Conservation (phyloP, 1,140 invertebrate genomes). For the Solenopsis invicta region DNA sequence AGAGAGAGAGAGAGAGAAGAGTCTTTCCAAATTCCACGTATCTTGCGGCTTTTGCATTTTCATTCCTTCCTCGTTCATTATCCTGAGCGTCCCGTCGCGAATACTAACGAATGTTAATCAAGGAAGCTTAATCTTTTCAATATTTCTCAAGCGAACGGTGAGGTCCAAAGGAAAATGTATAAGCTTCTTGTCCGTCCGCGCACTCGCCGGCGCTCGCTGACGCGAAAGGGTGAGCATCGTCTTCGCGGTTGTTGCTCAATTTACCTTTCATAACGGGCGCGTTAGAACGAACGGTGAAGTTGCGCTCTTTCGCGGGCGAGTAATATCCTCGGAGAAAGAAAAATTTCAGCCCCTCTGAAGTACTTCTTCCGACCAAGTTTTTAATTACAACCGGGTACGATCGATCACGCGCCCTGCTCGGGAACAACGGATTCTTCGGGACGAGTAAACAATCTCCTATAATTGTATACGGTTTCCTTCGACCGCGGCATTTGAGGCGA, state of each 20-base stretch:
- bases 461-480: slow-evolving; percentile 70
- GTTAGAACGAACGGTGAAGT: slow-evolving; percentile 40
- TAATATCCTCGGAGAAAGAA: slow-evolving; percentile 35
- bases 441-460: slow-evolving; percentile 68
- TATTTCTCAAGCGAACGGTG: slow-evolving; percentile 27
- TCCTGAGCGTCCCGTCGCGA: slow-evolving; percentile 30
- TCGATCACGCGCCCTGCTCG: slow-evolving; percentile 50
- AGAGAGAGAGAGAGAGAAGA: no score
- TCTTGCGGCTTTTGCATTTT: slow-evolving; percentile 35
- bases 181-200: neutral
- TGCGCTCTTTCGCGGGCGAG: slow-evolving; percentile 19
- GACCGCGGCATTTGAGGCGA: slow-evolving; percentile 43
- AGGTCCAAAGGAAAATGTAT: slow-evolving; percentile 8
- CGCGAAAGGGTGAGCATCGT: slow-evolving; percentile 32
- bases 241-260: slow-evolving; percentile 51
- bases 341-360: slow-evolving; percentile 43
- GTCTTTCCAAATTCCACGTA: slow-evolving; percentile 19
- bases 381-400: slow-evolving; percentile 62
- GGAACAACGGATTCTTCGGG: slow-evolving; percentile 52
- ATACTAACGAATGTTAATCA: slow-evolving; percentile 51
- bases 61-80: slow-evolving; percentile 34
- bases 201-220: slow-evolving; percentile 23
- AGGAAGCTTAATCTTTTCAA: slow-evolving; percentile 49
- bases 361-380: slow-evolving; percentile 55
- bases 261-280: slow-evolving; percentile 29